Conservation (phyloP, 2,888 invertebrate species). For the Halictus ligatus region DNA sequence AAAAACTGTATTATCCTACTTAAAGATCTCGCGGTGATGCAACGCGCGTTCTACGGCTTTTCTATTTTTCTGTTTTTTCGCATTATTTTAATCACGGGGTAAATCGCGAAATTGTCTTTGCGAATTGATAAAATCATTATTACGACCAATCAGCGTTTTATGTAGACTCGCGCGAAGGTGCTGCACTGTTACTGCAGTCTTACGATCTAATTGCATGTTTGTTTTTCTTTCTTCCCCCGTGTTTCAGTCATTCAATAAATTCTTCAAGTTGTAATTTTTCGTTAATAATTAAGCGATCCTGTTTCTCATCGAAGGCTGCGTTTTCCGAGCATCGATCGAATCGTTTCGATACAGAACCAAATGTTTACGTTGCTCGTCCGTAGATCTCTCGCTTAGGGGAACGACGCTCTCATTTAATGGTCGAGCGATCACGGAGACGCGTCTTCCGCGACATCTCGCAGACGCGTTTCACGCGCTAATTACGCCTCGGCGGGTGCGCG, state of each 20-base stretch:
- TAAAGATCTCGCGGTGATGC: background rate
- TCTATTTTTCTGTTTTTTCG: background rate
- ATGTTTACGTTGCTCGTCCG: background rate
- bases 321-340: background rate
- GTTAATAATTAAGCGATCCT: too few relatives aligned
- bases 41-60: background rate
- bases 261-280: background rate
- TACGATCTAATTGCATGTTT: background rate
- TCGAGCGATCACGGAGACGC: background rate
- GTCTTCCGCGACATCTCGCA: background rate
- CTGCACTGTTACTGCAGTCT: background rate
- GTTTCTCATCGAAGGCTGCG: background rate
- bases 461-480: conserved; percentile 10
- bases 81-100: background rate
- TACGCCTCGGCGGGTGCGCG: background rate
- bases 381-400: background rate
- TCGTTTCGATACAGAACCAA: background rate
- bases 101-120: background rate
- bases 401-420: background rate
- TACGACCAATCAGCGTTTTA: background rate
- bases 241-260: background rate
- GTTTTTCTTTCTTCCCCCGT: background rate
- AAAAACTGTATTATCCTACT: background rate
- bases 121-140: background rate
- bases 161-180: background rate